Evolutionary conservation across 2,888 invertebrate species (phyloP).

Genomic region (Ecliptopera silaceata): DNA sequence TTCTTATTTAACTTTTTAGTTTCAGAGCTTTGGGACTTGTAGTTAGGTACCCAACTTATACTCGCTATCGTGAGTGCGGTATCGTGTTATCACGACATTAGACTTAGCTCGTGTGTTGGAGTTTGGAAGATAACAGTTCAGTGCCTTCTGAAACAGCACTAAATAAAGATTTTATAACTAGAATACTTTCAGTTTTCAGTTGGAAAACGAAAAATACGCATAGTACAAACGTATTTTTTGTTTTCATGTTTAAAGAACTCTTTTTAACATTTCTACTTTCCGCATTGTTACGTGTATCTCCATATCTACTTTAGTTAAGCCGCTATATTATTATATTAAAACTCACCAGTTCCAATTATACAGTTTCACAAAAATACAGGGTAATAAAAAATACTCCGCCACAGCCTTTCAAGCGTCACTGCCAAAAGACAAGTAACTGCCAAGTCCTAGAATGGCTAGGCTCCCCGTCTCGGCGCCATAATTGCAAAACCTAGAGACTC

Average conservation of each 20-base stretch:
- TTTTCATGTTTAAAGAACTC: neutral
- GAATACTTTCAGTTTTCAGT: no score
- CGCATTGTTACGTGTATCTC: no score
- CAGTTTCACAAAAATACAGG: slow-evolving; percentile 1
- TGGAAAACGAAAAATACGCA: no score
- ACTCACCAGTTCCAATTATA: slow-evolving; percentile 10
- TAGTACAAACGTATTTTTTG: neutral
- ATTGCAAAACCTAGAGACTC: slow-evolving; percentile 12
- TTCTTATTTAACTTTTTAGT: neutral
- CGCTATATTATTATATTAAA: neutral
- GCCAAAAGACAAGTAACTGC: slow-evolving; percentile 18
- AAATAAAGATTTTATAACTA: neutral
- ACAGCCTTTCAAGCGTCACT: slow-evolving; percentile 17
- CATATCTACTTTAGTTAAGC: no score
- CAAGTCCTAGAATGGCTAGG: slow-evolving; percentile 9
- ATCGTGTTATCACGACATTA: slow-evolving; percentile 15
- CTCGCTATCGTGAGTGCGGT: slow-evolving; percentile 20
- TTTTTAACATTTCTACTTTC: neutral
- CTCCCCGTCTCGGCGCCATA: slow-evolving; percentile 6
- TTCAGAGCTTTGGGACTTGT: neutral
- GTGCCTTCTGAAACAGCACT: neutral
- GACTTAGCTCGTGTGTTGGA: slow-evolving; percentile 4
- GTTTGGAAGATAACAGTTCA: slow-evolving; percentile 10
- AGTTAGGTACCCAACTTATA: neutral
- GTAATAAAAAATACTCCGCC: slow-evolving; percentile 3